phyloP scores from a whole-genome alignment of 30 jellyfish, hydroid and myxozoan genomes.

The Phacellophora camtschatica region DNA sequence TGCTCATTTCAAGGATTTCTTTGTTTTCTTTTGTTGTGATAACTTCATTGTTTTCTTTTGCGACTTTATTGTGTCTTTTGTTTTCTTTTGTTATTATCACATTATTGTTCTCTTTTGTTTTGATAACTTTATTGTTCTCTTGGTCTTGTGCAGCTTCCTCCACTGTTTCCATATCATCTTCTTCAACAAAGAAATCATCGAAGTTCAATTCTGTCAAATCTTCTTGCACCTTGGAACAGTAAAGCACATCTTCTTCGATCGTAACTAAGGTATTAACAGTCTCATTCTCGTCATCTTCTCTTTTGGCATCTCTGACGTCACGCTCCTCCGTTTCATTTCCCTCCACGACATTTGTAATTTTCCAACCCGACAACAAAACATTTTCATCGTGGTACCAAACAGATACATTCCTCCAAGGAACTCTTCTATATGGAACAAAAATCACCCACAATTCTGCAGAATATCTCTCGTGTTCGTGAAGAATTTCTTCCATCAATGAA shows the following conservation, averaged over 20 bases:
- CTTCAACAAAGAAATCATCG: background rate
- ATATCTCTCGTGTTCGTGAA: background rate
- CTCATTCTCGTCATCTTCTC: too few relatives aligned
- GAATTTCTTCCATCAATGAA: background rate
- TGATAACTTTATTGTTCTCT: background rate
- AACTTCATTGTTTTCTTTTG: too few relatives aligned
- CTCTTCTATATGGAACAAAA: slow-evolving; percentile 19
- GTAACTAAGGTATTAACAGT: background rate
- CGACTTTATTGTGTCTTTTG: background rate
- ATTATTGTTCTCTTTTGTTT: background rate
- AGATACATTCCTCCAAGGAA: slow-evolving; percentile 18
- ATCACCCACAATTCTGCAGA: slow-evolving; percentile 38
- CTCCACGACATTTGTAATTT: background rate
- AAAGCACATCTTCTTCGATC: background rate
- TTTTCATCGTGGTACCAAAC: slow-evolving; percentile 13
- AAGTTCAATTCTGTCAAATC: background rate
- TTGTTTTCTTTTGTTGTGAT: too few relatives aligned
- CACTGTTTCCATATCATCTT: background rate
- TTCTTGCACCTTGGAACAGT: background rate
- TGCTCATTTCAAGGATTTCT: too few relatives aligned
- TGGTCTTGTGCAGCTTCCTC: background rate
- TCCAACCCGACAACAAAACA: background rate
- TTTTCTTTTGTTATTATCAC: background rate
- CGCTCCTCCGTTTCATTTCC: background rate
- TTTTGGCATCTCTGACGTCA: background rate